These are phyloP conservation scores for Bhutanitis thaidina DNA, from an alignment of 2,888 invertebrate species.

Conservation along the genomic window DNA sequence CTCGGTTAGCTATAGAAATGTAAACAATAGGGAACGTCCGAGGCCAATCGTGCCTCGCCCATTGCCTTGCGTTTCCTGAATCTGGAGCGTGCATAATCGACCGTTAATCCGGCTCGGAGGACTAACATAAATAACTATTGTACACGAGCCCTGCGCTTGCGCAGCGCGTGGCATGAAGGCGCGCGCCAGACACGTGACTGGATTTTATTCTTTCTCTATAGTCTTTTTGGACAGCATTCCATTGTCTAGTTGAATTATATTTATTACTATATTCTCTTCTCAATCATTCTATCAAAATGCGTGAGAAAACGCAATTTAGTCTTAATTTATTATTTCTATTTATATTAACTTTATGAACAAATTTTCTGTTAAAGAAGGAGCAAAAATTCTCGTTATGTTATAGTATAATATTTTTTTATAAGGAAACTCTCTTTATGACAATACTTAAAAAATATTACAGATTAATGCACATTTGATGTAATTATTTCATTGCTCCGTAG, in stretches of 20 bases:
- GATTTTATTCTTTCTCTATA: constrained; percentile 52
- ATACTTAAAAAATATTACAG: no score
- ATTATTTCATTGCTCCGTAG: no score
- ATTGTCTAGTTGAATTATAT: constrained; percentile 27
- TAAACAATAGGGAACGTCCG: constrained; percentile 46
- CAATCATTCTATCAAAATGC: background rate
- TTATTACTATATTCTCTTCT: constrained; percentile 2
- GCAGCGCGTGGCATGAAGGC: constrained; percentile 64
- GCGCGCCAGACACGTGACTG: constrained; percentile 73
- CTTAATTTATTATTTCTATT: background rate
- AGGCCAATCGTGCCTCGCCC: constrained; percentile 49
- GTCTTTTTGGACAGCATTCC: constrained; percentile 60
- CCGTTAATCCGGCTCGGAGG: constrained; percentile 69
- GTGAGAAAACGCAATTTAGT: background rate
- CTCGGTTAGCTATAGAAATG: constrained; percentile 16
- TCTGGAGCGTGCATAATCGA: constrained; percentile 75
- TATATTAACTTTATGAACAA: no score
- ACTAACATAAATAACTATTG: constrained; percentile 51
- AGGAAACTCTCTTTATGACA: no score
- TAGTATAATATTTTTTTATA: no score
- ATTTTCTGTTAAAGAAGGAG: no score
- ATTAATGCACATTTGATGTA: no score
- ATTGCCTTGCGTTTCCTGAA: constrained; percentile 62
- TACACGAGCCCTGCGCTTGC: constrained; percentile 42
- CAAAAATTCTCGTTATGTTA: no score